phyloP scores from a whole-genome alignment of 2,888 invertebrate genomes.

The Lymantria monacha region DNA sequence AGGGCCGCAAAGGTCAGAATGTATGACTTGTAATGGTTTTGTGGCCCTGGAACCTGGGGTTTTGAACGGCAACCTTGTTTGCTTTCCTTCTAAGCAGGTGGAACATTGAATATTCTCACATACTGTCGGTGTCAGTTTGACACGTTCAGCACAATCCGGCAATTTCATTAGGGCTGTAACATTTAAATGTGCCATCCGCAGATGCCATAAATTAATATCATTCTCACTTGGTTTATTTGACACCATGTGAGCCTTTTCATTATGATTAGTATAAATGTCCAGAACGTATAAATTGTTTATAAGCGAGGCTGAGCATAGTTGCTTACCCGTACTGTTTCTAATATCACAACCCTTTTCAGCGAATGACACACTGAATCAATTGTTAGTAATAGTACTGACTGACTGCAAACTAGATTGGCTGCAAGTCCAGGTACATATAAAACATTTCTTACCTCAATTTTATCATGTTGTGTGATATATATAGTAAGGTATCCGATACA shows the following conservation, averaged over 20 bases:
- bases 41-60: background rate
- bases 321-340: conserved; percentile 6
- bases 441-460: conserved; percentile 29
- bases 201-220: background rate
- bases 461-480: conserved; percentile 5
- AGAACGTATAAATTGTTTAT: conserved; percentile 15
- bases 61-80: background rate
- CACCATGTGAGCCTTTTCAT: background rate
- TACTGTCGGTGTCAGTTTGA: background rate
- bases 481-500: background rate
- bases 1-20: background rate
- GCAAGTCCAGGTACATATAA: conserved; percentile 30
- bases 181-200: background rate
- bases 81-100: background rate
- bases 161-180: background rate
- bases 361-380: conserved; percentile 17
- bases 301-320: conserved; percentile 14
- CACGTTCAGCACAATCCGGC: background rate
- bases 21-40: background rate
- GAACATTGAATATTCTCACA: background rate
- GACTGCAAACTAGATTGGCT: conserved; percentile 16
- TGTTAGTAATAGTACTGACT: conserved; percentile 17
- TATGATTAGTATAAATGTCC: background rate
- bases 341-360: conserved; percentile 8
- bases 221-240: background rate